These are phyloP conservation scores for Lithobates pipiens DNA, from an alignment of 2,797 vertebrate genomes.

Conservation along the genomic window DNA sequence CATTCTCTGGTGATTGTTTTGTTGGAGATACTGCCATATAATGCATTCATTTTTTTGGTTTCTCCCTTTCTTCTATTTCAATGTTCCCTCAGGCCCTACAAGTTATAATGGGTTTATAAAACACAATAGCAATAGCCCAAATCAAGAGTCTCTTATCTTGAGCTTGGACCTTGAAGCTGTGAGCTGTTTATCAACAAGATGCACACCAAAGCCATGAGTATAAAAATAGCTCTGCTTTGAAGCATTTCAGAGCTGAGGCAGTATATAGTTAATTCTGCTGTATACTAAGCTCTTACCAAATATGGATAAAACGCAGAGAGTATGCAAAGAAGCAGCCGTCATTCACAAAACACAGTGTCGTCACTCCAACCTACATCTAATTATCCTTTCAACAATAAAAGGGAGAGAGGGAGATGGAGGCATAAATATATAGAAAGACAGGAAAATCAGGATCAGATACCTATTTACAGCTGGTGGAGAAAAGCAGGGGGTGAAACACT, in stretches of 20 bases:
- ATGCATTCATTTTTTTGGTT: not conserved
- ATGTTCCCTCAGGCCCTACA: not conserved
- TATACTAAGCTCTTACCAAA: slow-evolving; percentile 62
- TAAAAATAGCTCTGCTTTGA: slow-evolving; percentile 60
- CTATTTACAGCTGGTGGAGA: slow-evolving; percentile 55
- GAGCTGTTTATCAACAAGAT: slow-evolving; percentile 59
- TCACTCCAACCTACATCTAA: slow-evolving; percentile 61
- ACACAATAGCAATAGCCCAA: slow-evolving; percentile 21
- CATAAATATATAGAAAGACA: slow-evolving; percentile 61
- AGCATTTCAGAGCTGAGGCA: slow-evolving; percentile 50
- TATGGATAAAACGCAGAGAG: slow-evolving; percentile 59
- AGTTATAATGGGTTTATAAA: slow-evolving; percentile 28
- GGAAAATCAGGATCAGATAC: slow-evolving; percentile 59
- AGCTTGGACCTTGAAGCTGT: slow-evolving; percentile 42
- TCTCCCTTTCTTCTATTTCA: not conserved
- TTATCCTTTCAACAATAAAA: slow-evolving; percentile 62
- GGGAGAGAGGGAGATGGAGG: slow-evolving; percentile 38
- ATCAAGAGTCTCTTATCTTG: slow-evolving; percentile 40
- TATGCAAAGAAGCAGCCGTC: slow-evolving; percentile 61
- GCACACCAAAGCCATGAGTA: slow-evolving; percentile 38
- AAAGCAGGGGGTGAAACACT: slow-evolving; percentile 42
- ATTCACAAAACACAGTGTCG: slow-evolving; percentile 62
- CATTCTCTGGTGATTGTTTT: too few species aligned
- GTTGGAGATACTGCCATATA: not conserved
- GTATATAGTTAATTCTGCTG: slow-evolving; percentile 58